Percentiles rank a stretch among this genome's conserved stretches.
phyloP scores from a whole-genome alignment of 2,113 vertebrate species.

The Kryptolebias marmoratus region DNA sequence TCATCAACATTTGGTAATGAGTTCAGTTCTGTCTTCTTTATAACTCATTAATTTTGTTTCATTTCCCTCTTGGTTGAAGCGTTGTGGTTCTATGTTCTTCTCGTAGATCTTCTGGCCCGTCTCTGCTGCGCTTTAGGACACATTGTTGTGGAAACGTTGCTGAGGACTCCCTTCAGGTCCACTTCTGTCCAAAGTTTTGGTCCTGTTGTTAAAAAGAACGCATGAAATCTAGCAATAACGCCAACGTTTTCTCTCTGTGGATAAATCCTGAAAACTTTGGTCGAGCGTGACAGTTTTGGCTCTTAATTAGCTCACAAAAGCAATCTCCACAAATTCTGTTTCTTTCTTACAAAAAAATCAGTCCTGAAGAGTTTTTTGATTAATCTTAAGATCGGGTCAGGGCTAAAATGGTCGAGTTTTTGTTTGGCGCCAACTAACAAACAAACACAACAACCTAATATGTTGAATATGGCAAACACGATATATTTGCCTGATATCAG shows the following conservation, averaged over 20 bases:
- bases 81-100: not conserved
- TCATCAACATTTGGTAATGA: slow-evolving; percentile 13
- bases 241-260: too few species aligned
- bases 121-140: not conserved
- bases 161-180: not conserved
- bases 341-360: not conserved
- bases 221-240: too few species aligned
- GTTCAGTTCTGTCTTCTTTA: not conserved
- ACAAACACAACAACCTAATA: not conserved
- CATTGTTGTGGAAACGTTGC: not conserved
- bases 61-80: slow-evolving; percentile 3
- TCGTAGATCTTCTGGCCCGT: not conserved
- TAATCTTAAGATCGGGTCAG: not conserved
- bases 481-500: not conserved
- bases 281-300: too few species aligned
- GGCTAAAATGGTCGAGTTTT: not conserved
- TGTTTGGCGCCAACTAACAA: not conserved
- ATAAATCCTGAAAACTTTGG: too few species aligned
- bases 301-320: too few species aligned
- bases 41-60: not conserved
- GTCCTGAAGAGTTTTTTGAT: not conserved
- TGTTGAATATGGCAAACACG: not conserved
- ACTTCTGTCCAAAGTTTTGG: not conserved
- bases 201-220: not conserved
- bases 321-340: not conserved